Conservation (phyloP, 2,888 invertebrate species). For the Hyles lineata region DNA sequence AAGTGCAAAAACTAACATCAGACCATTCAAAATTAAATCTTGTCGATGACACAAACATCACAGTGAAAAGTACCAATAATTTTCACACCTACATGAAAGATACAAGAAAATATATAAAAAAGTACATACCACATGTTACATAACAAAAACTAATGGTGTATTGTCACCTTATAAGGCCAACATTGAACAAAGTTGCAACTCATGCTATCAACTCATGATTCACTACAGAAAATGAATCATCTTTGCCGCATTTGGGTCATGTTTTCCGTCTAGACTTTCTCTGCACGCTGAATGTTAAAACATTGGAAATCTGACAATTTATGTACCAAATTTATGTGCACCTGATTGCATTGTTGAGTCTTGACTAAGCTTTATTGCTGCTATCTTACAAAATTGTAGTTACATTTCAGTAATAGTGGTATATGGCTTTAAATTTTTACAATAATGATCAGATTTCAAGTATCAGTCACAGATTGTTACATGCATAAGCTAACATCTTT, state of each 20-base stretch:
- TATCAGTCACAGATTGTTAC: no score
- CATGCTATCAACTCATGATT: constrained; percentile 23
- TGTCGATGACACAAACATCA: no score
- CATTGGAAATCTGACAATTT: constrained; percentile 20
- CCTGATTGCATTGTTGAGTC: background rate
- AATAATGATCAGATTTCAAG: no score
- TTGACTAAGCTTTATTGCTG: no score
- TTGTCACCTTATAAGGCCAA: constrained; percentile 24
- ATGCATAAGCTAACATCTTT: no score
- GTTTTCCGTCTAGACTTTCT: constrained; percentile 31
- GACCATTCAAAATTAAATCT: no score
- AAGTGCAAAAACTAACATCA: no score
- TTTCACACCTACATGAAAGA: background rate
- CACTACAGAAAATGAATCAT: constrained; percentile 28
- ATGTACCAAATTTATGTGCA: constrained; percentile 1
- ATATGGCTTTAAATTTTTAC: no score
- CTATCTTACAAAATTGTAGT: no score
- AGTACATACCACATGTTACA: constrained; percentile 8
- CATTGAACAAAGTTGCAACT: constrained; percentile 12
- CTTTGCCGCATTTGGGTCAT: constrained; percentile 25
- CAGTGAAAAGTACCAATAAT: no score
- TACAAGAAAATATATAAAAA: background rate
- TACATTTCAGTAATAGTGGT: no score
- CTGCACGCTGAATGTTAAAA: background rate
- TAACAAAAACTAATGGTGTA: background rate